Conservation (phyloP, 1,140 invertebrate genomes). For the Ceratosolen solmsi region DNA sequence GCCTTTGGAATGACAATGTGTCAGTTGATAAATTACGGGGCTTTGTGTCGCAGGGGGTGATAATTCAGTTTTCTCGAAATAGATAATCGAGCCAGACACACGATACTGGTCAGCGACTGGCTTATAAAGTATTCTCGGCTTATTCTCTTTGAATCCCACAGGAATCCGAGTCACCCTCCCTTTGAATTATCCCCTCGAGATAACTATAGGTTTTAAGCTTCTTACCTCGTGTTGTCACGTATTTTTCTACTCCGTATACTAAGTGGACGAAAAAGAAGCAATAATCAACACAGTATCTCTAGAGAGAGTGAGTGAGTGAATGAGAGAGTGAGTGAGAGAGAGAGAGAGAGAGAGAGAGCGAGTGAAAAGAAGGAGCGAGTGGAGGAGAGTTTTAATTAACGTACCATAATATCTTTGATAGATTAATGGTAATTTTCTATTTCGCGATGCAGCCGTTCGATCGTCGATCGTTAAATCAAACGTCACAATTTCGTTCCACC, state of each 20-base stretch:
- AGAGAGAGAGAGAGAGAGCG: no score
- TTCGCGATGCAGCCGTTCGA: no score
- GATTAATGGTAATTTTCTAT: no score
- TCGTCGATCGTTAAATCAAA: no score
- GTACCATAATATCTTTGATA: no score
- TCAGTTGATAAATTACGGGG: conserved; percentile 38
- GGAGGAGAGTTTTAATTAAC: no score
- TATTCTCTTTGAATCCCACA: conserved; percentile 65
- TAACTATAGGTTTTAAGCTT: conserved; percentile 41
- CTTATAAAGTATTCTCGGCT: conserved; percentile 70
- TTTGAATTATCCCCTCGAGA: conserved; percentile 23
- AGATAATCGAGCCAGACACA: conserved; percentile 65
- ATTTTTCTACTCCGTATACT: conserved; percentile 43
- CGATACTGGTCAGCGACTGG: conserved; percentile 62
- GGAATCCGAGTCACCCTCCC: conserved; percentile 65
- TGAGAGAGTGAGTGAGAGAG: not conserved
- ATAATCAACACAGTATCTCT: not conserved
- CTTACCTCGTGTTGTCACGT: conserved; percentile 31
- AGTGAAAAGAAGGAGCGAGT: no score
- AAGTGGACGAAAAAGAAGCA: not conserved
- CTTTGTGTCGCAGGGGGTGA: conserved; percentile 50
- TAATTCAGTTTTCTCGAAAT: conserved; percentile 67
- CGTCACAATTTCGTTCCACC: no score
- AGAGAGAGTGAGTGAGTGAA: no score
- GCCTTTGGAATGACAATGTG: conserved; percentile 34